Conservation (phyloP, 2,888 invertebrate species). For the Caprella mutica region DNA sequence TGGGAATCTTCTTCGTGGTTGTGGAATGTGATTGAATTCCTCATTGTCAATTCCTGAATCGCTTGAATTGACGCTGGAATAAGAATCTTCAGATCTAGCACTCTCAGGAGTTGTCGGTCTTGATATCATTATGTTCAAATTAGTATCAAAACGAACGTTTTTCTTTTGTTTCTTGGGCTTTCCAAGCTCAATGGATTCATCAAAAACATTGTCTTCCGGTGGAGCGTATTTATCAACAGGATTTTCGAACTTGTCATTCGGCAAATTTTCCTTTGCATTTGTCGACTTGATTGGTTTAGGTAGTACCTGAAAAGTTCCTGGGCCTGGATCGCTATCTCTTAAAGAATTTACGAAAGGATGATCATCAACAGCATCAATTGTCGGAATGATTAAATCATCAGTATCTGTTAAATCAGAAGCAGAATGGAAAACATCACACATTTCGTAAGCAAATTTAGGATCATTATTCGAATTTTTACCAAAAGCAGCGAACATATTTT, state of each 20-base stretch:
- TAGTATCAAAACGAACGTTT: conserved; percentile 20
- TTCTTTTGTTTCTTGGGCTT: conserved; percentile 17
- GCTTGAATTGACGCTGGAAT: conserved; percentile 20
- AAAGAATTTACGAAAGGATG: no score
- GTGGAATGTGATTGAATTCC: background rate
- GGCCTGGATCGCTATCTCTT: no score
- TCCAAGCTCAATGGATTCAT: conserved; percentile 2
- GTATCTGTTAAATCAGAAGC: no score
- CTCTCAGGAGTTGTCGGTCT: background rate
- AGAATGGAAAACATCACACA: no score
- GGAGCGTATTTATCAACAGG: background rate
- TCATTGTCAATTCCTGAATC: conserved; percentile 29
- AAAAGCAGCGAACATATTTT: conserved; percentile 11
- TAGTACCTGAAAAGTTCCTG: no score
- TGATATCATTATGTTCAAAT: conserved; percentile 15
- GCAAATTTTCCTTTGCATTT: no score
- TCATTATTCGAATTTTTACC: conserved; percentile 3
- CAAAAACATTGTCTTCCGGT: conserved; percentile 2
- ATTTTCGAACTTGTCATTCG: background rate
- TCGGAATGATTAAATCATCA: no score
- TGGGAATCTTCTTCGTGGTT: background rate
- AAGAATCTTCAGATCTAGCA: no score
- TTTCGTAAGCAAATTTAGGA: conserved; percentile 18
- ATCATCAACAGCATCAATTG: no score
- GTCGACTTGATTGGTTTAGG: no score